Conservation (phyloP, 2,113 vertebrate genomes). For the Tragelaphus strepsiceros region DNA sequence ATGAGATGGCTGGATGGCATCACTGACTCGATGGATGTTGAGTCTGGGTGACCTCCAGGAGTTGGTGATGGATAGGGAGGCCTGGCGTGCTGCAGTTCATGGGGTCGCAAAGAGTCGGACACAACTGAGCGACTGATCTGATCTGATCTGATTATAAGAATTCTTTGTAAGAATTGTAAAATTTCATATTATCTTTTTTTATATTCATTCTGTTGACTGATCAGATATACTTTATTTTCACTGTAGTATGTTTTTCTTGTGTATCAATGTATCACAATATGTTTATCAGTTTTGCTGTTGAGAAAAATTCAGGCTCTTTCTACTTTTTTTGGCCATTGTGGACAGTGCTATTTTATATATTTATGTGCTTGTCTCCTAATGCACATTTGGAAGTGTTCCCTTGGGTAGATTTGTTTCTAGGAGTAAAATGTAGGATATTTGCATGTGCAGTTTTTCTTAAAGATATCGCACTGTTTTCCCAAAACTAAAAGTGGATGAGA, state of each 20-base stretch:
- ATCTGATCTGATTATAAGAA: background rate
- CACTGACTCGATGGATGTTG: no score
- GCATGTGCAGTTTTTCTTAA: background rate
- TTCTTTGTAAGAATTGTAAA: background rate
- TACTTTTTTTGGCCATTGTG: background rate
- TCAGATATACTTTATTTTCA: background rate
- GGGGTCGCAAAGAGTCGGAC: no score
- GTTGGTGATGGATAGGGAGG: no score
- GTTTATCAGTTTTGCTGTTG: background rate
- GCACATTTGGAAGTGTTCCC: background rate
- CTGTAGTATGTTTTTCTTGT: background rate
- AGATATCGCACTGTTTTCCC: background rate
- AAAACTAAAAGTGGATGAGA: background rate
- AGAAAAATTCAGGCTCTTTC: background rate
- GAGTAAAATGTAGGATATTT: background rate
- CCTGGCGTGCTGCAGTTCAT: no score
- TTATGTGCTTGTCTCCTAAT: background rate
- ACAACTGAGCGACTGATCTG: no score
- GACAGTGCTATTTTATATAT: background rate
- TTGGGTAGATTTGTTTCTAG: background rate
- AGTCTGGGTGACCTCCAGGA: no score
- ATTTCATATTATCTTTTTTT: background rate
- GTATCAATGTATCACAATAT: background rate
- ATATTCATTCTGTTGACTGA: background rate
- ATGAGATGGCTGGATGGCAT: no score